phyloP scores from a whole-genome alignment of 2,888 invertebrate genomes.

The Ernsta delagoae region DNA sequence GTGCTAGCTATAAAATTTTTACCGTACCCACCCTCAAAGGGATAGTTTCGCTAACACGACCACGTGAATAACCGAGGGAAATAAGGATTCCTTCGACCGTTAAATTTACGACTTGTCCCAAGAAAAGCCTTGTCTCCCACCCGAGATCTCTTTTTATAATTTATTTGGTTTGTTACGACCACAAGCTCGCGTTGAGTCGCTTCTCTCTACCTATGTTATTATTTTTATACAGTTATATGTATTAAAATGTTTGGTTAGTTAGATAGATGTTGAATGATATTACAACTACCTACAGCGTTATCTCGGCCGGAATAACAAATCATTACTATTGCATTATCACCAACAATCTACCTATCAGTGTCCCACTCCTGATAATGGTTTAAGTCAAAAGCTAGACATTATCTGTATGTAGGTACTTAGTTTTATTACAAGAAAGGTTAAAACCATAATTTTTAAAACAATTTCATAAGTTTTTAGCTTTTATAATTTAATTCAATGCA shows the following conservation, averaged over 20 bases:
- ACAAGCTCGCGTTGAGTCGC: conserved; percentile 55
- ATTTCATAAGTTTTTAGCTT: too few species aligned
- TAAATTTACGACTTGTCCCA: conserved; percentile 83
- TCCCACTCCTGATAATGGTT: too few species aligned
- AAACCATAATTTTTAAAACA: too few species aligned
- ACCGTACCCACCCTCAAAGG: conserved; percentile 68
- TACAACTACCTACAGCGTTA: too few species aligned
- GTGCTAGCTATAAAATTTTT: conserved; percentile 52
- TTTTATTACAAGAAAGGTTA: neutral
- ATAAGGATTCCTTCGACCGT: conserved; percentile 80
- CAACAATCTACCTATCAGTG: too few species aligned
- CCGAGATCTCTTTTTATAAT: conserved; percentile 80
- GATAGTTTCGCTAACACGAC: conserved; percentile 72
- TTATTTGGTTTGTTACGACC: conserved; percentile 79
- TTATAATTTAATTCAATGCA: neutral
- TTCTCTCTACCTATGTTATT: conserved; percentile 58
- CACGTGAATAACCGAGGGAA: conserved; percentile 75
- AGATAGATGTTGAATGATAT: too few species aligned
- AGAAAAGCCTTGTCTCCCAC: conserved; percentile 72
- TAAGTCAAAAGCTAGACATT: too few species aligned
- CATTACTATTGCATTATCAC: too few species aligned
- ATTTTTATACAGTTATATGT: too few species aligned
- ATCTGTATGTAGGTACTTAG: too few species aligned
- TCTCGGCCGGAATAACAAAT: too few species aligned
- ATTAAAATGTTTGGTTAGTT: neutral